A percentile compares a stretch with the other conserved stretches of the same genome.
phyloP scores from a whole-genome alignment of 2,113 vertebrate genomes.

The Trematomus loennbergii region DNA sequence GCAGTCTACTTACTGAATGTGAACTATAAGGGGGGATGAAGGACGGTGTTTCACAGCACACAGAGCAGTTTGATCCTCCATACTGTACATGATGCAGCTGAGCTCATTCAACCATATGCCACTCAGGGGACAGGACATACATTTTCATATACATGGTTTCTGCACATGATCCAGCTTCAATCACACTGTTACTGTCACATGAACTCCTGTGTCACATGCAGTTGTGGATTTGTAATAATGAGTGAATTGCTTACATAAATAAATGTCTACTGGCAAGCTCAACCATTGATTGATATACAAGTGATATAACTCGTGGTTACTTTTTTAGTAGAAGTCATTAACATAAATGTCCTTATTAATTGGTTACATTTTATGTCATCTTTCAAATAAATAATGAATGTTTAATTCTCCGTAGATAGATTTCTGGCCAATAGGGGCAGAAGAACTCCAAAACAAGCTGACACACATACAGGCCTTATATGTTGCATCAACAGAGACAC shows the following conservation, averaged over 20 bases:
- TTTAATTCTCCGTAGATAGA: neutral
- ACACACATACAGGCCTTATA: too few species aligned
- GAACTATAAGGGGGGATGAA: neutral
- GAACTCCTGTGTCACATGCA: neutral
- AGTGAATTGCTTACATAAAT: too few species aligned
- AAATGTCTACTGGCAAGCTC: too few species aligned
- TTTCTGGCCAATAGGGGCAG: neutral
- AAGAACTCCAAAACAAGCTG: neutral
- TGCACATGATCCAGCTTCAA: neutral
- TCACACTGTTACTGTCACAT: neutral
- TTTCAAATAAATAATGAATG: neutral
- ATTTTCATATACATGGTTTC: neutral
- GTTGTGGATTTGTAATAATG: neutral
- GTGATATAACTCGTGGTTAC: too few species aligned
- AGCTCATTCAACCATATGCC: neutral
- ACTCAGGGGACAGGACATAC: neutral
- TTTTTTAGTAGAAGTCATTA: neutral
- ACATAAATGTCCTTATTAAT: neutral
- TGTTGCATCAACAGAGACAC: too few species aligned
- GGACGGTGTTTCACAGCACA: neutral
- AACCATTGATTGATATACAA: too few species aligned
- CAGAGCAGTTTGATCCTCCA: constrained; percentile 10
- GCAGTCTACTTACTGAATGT: neutral
- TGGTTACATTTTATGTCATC: neutral
- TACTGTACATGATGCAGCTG: constrained; percentile 19